phyloP scores from a whole-genome alignment of 1,140 invertebrate species.

The Hypothenemus hampei region DNA sequence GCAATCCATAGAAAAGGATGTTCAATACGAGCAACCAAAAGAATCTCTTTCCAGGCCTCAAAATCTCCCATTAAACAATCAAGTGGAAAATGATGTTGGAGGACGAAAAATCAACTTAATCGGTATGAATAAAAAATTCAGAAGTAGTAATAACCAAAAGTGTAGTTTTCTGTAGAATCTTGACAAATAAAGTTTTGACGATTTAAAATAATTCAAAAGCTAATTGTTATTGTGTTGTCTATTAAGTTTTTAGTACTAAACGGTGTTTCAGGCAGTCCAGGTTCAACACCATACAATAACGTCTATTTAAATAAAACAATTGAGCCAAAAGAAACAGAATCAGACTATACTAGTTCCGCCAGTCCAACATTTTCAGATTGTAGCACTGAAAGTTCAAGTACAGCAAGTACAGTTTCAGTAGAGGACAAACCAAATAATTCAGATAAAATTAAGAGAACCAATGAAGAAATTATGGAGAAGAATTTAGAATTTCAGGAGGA shows the following conservation, averaged over 20 bases:
- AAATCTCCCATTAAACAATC: conserved; percentile 28
- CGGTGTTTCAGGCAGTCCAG: conserved; percentile 42
- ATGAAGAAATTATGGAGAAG: not conserved
- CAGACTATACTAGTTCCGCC: conserved; percentile 23
- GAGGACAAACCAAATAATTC: conserved; percentile 27
- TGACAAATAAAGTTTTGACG: no score
- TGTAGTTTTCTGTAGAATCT: conserved; percentile 8
- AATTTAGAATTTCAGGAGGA: not conserved
- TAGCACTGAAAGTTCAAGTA: conserved; percentile 38
- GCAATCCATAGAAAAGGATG: no score
- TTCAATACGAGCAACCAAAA: not conserved
- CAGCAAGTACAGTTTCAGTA: conserved; percentile 35
- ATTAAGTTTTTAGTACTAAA: no score
- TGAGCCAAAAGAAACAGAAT: conserved; percentile 16
- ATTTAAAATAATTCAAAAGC: no score
- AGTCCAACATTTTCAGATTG: conserved; percentile 41
- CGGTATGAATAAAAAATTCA: conserved; percentile 24
- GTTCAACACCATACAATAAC: conserved; percentile 44
- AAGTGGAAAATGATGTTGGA: conserved; percentile 9
- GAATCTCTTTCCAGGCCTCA: conserved; percentile 22
- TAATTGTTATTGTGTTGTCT: no score
- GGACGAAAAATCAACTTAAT: conserved; percentile 32
- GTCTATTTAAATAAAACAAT: conserved; percentile 40
- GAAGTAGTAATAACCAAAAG: conserved; percentile 1
- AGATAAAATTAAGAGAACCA: conserved; percentile 1